These are phyloP conservation scores for Amaurobius ferox DNA, from an alignment of 2,888 invertebrate genomes.

Conservation along the genomic window DNA sequence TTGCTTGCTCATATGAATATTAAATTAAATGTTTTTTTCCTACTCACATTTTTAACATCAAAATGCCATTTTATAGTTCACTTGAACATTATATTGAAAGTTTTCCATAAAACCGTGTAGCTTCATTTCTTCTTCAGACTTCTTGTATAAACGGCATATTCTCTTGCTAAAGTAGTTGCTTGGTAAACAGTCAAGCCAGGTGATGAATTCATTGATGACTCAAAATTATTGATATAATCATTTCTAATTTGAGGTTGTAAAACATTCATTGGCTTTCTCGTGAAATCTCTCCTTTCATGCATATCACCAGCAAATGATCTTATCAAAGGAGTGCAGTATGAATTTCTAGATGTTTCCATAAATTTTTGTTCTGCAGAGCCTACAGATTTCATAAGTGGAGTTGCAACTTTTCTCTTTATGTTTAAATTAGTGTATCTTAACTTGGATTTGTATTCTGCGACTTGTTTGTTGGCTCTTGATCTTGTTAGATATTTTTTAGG, in stretches of 20 bases:
- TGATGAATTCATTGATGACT: conserved; percentile 19
- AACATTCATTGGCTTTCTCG: too few species aligned
- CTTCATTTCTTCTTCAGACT: too few species aligned
- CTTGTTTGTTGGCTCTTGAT: not conserved
- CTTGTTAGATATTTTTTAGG: not conserved
- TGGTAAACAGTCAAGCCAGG: conserved; percentile 34
- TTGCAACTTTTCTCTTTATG: conserved; percentile 17
- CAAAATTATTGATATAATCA: too few species aligned
- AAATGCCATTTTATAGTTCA: too few species aligned
- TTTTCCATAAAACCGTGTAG: too few species aligned
- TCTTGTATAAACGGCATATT: too few species aligned
- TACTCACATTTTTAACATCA: too few species aligned
- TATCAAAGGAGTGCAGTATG: not conserved
- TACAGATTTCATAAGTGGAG: not conserved
- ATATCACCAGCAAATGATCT: not conserved
- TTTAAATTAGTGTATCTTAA: not conserved
- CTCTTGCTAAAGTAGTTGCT: conserved; percentile 22
- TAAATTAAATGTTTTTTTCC: too few species aligned
- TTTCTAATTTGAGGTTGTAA: too few species aligned
- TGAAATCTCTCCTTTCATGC: conserved; percentile 12
- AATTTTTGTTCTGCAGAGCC: not conserved
- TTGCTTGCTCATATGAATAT: too few species aligned
- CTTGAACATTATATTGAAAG: too few species aligned
- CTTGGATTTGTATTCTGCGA: not conserved
- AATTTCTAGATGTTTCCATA: not conserved